phyloP scores from a whole-genome alignment of 2,888 invertebrate genomes.

The Apodemia duryi region DNA sequence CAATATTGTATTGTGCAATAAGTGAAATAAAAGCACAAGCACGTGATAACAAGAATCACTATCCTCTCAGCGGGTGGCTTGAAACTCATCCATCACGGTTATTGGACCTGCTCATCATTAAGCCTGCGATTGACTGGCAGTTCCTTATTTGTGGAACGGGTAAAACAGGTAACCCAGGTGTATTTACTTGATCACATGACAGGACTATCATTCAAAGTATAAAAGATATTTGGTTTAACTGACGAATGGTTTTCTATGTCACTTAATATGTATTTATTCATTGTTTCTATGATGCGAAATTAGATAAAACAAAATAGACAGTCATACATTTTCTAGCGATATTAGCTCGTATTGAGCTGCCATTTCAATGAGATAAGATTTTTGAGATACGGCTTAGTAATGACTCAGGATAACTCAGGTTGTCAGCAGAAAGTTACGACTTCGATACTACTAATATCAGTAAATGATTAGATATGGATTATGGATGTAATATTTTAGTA shows the following conservation, averaged over 20 bases:
- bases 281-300: constrained; percentile 28
- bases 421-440: not conserved
- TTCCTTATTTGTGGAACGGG: constrained; percentile 37
- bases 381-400: constrained; percentile 7
- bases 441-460: too few species aligned
- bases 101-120: constrained; percentile 37
- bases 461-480: too few species aligned
- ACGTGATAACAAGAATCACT: constrained; percentile 23
- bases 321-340: constrained; percentile 12
- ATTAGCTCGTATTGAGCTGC: constrained; percentile 9
- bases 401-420: constrained; percentile 4
- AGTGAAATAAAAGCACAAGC: constrained; percentile 14
- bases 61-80: constrained; percentile 33
- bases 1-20: not conserved
- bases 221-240: constrained; percentile 32
- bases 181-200: constrained; percentile 27
- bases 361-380: constrained; percentile 12
- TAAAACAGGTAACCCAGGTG: constrained; percentile 32
- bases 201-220: constrained; percentile 32
- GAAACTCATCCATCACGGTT: constrained; percentile 36
- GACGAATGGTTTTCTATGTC: constrained; percentile 30
- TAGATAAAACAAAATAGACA: constrained; percentile 19
- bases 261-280: constrained; percentile 34
- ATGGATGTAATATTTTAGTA: too few species aligned
- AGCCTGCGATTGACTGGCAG: constrained; percentile 33